Evolutionary conservation across 2,888 invertebrate species (phyloP), one percentile per base, ranked within the genome.

Genomic region (Gortyna flavago): DNA sequence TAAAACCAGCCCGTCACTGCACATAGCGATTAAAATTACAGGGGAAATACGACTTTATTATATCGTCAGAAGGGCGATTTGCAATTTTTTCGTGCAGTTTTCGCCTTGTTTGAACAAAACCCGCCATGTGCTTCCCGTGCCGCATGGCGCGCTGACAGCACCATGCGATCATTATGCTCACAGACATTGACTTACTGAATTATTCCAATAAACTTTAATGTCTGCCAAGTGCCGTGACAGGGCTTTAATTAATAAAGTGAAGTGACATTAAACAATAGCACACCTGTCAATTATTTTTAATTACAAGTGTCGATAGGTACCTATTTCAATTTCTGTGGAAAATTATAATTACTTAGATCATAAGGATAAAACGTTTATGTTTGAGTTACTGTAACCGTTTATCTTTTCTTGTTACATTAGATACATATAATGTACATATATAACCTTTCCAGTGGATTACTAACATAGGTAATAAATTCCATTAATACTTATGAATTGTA

Each of bases 141-240:
- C 94, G 94, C 93, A 93, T 95, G 95, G 94, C 90, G 93, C 92
- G 96, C 92, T 96, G 96, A 95, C 96, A 95, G 95, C 91, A 89
- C 91, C 87, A 90, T 91, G 90, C 91, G 92, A 94, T 94, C 94
- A 95, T 95, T 91, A 91, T 89, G 83, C 87, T 88, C 82, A 89
- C 90, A 91, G 93, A 93, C 91, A 92, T 92, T 94, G 93, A 94
- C 93, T 94, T 93, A 92, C 92, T 93, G 95, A 94, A 92, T 93
- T 91, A 92, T 91, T 91, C 91, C 88, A 87, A 92, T 92, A 81
- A 84, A 84, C 48, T 84, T 77, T 81, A 83, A 85, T 81, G 77
- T 79, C 68, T 51, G 72, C 70, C 73, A 75, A 88, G 77, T 77
- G 78, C 84, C 81, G 74, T 86, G 84, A 73, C 82, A 73, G 65